Percentiles rank a stretch among this genome's conserved stretches.
Conservation (phyloP, 2,888 invertebrate species). For the Rugalucina vietnamica region DNA sequence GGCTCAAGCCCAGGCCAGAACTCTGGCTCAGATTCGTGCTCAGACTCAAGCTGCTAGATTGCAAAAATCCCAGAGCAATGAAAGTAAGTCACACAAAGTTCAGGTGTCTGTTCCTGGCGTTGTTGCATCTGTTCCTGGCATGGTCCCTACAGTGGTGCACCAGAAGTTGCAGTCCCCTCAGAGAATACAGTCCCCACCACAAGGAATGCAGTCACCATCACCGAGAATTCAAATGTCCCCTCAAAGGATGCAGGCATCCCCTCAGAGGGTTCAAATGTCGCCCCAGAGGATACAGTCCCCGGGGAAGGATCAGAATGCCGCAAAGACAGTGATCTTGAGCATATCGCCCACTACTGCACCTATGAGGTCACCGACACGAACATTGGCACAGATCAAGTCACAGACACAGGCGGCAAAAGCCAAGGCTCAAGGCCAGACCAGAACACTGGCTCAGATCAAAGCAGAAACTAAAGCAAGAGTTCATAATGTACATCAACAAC, state of each 20-base stretch:
- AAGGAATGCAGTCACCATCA: constrained; percentile 52
- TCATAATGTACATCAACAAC: constrained; percentile 58
- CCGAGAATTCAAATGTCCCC: constrained; percentile 55
- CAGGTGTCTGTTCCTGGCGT: constrained; percentile 32
- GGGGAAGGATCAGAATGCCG: constrained; percentile 39
- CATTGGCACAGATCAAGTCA: constrained; percentile 80
- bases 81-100: constrained; percentile 51
- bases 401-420: constrained; percentile 76
- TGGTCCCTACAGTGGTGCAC: neutral
- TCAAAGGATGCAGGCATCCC: constrained; percentile 48
- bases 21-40: constrained; percentile 76
- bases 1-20: constrained; percentile 70
- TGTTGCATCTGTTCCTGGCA: constrained; percentile 38
- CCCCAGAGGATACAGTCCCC: constrained; percentile 55
- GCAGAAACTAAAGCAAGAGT: constrained; percentile 70
- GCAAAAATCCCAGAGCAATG: constrained; percentile 61
- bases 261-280: constrained; percentile 30
- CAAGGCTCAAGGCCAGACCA: constrained; percentile 69
- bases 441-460: constrained; percentile 82
- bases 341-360: constrained; percentile 35
- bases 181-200: constrained; percentile 52
- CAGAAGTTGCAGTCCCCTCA: constrained; percentile 10
- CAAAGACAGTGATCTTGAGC: constrained; percentile 52
- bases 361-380: constrained; percentile 73
- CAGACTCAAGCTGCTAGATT: constrained; percentile 74